Percentiles rank a stretch among this genome's conserved stretches.
Conservation (phyloP, 2,888 invertebrate genomes). For the Empis stercorea region DNA sequence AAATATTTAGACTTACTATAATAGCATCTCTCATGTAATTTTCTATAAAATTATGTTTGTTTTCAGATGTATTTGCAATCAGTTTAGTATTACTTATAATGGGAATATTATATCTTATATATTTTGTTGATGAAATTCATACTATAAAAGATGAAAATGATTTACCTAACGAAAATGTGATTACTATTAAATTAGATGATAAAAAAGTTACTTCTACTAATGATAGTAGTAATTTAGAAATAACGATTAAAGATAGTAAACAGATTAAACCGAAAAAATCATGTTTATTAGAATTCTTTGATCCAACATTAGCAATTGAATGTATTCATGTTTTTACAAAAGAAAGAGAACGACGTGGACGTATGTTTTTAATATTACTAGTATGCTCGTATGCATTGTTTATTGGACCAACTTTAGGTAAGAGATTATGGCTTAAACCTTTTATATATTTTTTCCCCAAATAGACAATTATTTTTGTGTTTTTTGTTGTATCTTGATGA, state of each 20-base stretch:
- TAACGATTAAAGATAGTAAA: slow-evolving; percentile 21
- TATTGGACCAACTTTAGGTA: slow-evolving; percentile 25
- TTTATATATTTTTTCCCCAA: no score
- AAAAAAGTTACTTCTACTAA: slow-evolving; percentile 22
- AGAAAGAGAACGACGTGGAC: slow-evolving; percentile 27
- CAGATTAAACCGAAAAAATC: slow-evolving; percentile 14
- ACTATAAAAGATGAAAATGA: slow-evolving; percentile 7
- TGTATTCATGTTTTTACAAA: slow-evolving; percentile 28
- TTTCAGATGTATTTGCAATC: slow-evolving; percentile 28
- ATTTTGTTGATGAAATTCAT: slow-evolving; percentile 28
- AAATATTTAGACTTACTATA: not conserved
- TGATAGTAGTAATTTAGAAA: slow-evolving; percentile 14
- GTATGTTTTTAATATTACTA: slow-evolving; percentile 24
- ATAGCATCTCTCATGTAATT: no score
- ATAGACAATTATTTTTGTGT: no score
- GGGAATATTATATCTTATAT: slow-evolving; percentile 30
- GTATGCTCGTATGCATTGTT: slow-evolving; percentile 29
- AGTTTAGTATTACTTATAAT: slow-evolving; percentile 28
- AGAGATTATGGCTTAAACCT: no score
- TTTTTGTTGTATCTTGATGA: no score
- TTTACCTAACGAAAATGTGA: slow-evolving; percentile 12
- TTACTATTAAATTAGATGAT: slow-evolving; percentile 24
- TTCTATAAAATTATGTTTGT: not conserved
- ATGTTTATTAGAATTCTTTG: slow-evolving; percentile 28
- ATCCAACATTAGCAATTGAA: slow-evolving; percentile 29